Evolutionary conservation across 2,113 vertebrate species (phyloP).

Genomic region (Zapus hudsonius): DNA sequence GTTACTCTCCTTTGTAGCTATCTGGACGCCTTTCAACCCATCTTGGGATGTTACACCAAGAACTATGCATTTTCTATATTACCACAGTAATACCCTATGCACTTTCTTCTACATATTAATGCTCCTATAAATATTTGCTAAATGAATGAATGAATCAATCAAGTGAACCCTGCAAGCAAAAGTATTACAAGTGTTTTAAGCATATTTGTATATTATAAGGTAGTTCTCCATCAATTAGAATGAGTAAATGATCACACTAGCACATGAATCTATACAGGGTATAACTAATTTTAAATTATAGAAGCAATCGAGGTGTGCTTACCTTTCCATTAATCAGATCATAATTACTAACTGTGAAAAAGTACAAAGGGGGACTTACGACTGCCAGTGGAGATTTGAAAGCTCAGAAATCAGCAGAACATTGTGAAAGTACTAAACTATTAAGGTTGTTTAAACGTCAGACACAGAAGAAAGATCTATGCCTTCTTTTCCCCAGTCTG

Average conservation of each 20-base stretch:
- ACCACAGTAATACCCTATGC: not conserved
- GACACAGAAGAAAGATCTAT: not conserved
- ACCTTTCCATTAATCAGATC: conserved; percentile 68
- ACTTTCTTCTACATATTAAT: not conserved
- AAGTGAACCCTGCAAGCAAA: not conserved
- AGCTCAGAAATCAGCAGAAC: conserved; percentile 30
- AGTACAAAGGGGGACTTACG: not conserved
- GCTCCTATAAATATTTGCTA: conserved; percentile 23
- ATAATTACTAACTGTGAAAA: conserved; percentile 60
- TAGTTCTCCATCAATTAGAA: conserved; percentile 60
- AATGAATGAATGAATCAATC: conserved; percentile 3
- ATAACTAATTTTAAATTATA: conserved; percentile 65
- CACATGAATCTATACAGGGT: not conserved
- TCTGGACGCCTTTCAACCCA: not conserved
- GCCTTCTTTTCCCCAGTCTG: not conserved
- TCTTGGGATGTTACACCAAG: not conserved
- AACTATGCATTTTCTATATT: not conserved
- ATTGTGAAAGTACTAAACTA: conserved; percentile 28
- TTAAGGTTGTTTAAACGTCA: conserved; percentile 32
- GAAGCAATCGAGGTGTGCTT: conserved; percentile 69
- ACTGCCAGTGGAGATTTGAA: not conserved
- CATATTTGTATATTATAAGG: not conserved
- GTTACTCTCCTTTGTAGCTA: not conserved
- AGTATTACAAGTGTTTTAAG: not conserved
- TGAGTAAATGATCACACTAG: not conserved